Base-by-base conservation (phyloP, 1,140 invertebrate species). In the Bombus pyrosoma region DNA sequence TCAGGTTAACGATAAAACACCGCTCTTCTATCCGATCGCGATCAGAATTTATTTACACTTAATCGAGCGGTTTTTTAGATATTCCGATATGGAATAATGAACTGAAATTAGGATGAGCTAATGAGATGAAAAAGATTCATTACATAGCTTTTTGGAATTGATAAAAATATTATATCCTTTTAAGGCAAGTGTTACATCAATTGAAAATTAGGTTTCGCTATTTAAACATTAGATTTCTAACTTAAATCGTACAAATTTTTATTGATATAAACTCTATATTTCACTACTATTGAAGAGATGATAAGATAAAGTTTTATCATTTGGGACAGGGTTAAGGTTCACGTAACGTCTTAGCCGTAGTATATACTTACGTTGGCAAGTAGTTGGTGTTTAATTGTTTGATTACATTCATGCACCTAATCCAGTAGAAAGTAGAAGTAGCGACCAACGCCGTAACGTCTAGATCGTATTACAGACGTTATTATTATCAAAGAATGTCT, bases 241-340 rank as follows among this genome's bases (percentile, higher is more conserved):
- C 66, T 18, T 37, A 13, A 71, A 28, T 71, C 12, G 10, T 13
- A 6, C 18, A 3, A 28, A 39, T 0, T 39, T 71, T 12, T 28
- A 5, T 3, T 9, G 12, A 5, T 39, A 4, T 5, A 18, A 53
- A 53, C 1, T 53, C 47, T n/a, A n/a, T 41, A 72, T 72, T 41
- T 72, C 28, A 28, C 25, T 3, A 32, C 43, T 59, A 43, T 74
- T 22, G 43, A 25, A n/a, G 75, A 86, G 18, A n/a, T n/a, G 37
- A 66, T 77, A 64, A 71, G 76, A 71, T 74, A 15, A 80, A 78
- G 43, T 43, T 57, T 66, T 34, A 22, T 73, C 15, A 73, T 32
- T 22, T 73, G 28, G 34, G 13, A 64, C 4, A 18, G 5, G 62
- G 62, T 66, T 32, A 66, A 43, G 39, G 39, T 66, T 25, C 76